Evolutionary conservation across 2,797 vertebrate genomes (phyloP).

Genomic region (Avahi laniger): DNA sequence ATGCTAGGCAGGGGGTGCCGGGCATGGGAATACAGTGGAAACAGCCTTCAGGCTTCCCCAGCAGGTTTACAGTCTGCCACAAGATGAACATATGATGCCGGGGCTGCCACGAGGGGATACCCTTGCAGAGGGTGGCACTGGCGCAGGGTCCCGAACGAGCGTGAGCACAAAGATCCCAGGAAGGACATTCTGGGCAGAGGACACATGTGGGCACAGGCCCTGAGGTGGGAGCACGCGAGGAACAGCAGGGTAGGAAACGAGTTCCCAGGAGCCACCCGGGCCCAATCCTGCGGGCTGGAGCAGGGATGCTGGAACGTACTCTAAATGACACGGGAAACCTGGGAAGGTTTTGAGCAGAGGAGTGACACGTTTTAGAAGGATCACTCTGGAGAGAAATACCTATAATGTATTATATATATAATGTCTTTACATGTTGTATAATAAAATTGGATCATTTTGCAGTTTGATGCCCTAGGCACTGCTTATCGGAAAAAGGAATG

Average conservation of each 20-base stretch:
- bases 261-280: rapidly evolving
- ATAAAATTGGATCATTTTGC: background rate
- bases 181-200: background rate
- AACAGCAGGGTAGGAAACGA: background rate
- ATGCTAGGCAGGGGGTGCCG: background rate
- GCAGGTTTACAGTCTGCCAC: background rate
- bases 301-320: background rate
- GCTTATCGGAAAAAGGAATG: background rate
- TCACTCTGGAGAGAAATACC: background rate
- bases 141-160: background rate
- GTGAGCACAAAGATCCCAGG: background rate
- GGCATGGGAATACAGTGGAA: background rate
- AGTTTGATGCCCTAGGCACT: background rate
- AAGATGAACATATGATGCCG: background rate
- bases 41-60: background rate
- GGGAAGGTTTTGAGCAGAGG: background rate
- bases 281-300: background rate
- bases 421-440: background rate
- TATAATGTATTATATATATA: background rate
- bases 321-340: background rate
- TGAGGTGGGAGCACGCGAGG: background rate
- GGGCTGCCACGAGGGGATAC: background rate
- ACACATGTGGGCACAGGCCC: background rate
- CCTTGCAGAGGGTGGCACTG: background rate
- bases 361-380: background rate